Evolutionary conservation across 2,113 vertebrate species (phyloP).

Genomic region (Ceyx cyanopectus): DNA sequence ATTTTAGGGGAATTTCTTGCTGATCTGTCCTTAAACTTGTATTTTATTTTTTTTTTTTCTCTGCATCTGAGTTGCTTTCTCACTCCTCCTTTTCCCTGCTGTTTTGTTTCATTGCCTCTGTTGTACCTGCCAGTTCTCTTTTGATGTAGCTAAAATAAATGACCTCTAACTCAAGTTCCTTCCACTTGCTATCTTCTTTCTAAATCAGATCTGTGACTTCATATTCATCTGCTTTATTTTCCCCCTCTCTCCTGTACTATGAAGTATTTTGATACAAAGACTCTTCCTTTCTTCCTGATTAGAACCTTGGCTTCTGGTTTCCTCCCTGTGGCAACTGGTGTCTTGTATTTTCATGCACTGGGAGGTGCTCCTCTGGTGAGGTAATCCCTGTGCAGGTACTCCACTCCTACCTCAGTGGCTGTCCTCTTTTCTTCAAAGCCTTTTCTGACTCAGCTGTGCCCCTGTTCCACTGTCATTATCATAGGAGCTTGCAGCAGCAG

Average conservation of each 20-base stretch:
- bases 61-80: background rate
- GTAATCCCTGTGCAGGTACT: background rate
- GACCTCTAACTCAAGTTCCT: background rate
- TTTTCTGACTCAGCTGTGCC: background rate
- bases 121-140: background rate
- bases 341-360: background rate
- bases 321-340: background rate
- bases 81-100: background rate
- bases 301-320: background rate
- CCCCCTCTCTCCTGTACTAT: background rate
- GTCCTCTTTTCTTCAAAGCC: background rate
- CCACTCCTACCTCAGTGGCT: background rate
- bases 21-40: background rate
- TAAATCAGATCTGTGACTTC: slow-evolving; percentile 3
- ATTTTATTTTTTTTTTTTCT: background rate
- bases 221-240: background rate
- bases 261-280: background rate
- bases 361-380: background rate
- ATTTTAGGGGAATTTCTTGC: background rate
- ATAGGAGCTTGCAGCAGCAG: background rate
- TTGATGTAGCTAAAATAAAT: background rate
- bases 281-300: background rate
- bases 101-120: background rate
- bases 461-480: background rate
- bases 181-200: background rate